These are phyloP conservation scores for Varanus komodoensis DNA, from an alignment of 2,113 vertebrate species.

Conservation along the genomic window DNA sequence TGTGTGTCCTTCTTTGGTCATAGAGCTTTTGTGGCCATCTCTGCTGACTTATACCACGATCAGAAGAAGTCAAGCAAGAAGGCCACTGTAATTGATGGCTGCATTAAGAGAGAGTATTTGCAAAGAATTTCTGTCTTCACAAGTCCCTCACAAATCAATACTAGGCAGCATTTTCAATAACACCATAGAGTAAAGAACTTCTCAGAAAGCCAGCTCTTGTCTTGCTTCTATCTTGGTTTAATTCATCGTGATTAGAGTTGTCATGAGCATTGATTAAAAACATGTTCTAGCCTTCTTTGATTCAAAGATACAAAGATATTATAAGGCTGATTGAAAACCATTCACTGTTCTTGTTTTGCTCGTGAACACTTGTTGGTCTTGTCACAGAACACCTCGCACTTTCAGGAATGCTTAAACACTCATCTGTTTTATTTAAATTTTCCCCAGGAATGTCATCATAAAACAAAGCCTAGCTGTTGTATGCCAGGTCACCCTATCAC, in stretches of 20 bases:
- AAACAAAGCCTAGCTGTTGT: neutral
- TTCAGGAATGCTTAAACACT: neutral
- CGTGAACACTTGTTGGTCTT: neutral
- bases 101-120: conserved; percentile 10
- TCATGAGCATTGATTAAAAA: conserved; percentile 30
- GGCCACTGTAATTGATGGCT: conserved; percentile 35
- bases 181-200: conserved; percentile 23
- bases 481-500: neutral
- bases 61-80: conserved; percentile 31
- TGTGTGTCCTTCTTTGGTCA: conserved; percentile 15
- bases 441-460: neutral
- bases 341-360: neutral
- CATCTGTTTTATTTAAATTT: neutral
- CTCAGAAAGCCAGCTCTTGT: conserved; percentile 7
- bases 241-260: conserved; percentile 8
- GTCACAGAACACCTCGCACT: neutral
- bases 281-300: neutral
- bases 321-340: neutral
- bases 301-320: conserved; percentile 3
- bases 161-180: conserved; percentile 24
- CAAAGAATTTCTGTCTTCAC: conserved; percentile 27
- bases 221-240: neutral
- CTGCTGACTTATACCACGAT: conserved; percentile 2
- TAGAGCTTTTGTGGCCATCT: conserved; percentile 8
- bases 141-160: conserved; percentile 38